Percentiles rank a stretch among this genome's conserved stretches.
These are phyloP conservation scores for Glossophaga mutica DNA, from an alignment of 2,797 vertebrate species.

Conservation along the genomic window DNA sequence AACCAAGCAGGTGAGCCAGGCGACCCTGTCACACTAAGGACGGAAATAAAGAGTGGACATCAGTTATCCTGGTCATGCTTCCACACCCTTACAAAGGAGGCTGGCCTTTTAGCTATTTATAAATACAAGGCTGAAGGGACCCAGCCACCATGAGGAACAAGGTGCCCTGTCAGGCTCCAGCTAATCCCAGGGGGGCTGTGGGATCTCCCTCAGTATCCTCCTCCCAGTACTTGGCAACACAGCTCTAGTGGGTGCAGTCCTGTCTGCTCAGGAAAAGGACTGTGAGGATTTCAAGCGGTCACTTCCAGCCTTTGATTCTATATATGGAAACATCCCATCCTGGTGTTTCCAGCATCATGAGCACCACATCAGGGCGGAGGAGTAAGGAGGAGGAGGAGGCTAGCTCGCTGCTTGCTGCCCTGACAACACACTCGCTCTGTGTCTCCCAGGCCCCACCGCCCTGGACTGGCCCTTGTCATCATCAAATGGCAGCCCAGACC, in stretches of 20 bases:
- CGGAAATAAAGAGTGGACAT: not conserved
- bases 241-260: conserved; percentile 21
- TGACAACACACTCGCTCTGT: conserved; percentile 48
- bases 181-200: not conserved
- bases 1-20: not conserved
- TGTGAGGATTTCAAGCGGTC: conserved; percentile 40
- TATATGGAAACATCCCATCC: conserved; percentile 82
- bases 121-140: conserved; percentile 50
- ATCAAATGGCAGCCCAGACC: conserved; percentile 79
- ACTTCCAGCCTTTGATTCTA: conserved; percentile 69
- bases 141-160: not conserved
- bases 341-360: conserved; percentile 49
- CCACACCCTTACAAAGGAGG: conserved; percentile 66
- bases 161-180: not conserved
- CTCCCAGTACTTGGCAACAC: conserved; percentile 47
- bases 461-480: conserved; percentile 76
- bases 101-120: conserved; percentile 75
- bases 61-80: not conserved
- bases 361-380: conserved; percentile 24
- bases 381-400: conserved; percentile 3
- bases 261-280: conserved; percentile 33
- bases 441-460: conserved; percentile 46
- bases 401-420: conserved; percentile 37
- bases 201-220: conserved; percentile 54
- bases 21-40: not conserved